phyloP scores from a whole-genome alignment of 2,888 invertebrate species.

The Epiblema foenella region DNA sequence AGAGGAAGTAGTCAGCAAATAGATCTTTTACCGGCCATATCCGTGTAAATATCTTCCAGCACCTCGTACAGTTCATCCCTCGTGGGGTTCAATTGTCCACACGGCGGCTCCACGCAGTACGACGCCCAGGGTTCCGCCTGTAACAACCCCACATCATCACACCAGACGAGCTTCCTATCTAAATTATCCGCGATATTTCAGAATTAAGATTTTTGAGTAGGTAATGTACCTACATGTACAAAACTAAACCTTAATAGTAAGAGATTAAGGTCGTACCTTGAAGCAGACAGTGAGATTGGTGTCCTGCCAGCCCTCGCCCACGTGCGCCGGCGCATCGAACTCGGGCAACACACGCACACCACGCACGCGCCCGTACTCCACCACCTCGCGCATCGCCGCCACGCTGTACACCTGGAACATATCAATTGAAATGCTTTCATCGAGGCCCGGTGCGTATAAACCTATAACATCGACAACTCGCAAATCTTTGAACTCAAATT shows the following conservation, averaged over 20 bases:
- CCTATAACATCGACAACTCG: not conserved
- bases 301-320: slow-evolving; percentile 94
- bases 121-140: slow-evolving; percentile 89
- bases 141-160: slow-evolving; percentile 50
- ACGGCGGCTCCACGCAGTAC: slow-evolving; percentile 93
- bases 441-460: no score
- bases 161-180: not conserved
- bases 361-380: slow-evolving; percentile 88
- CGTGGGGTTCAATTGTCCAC: slow-evolving; percentile 92
- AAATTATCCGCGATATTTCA: no score
- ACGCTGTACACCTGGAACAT: slow-evolving; percentile 82
- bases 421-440: not conserved
- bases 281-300: slow-evolving; percentile 88
- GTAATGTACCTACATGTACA: no score
- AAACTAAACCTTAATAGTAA: no score
- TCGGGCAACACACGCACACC: slow-evolving; percentile 96
- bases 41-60: slow-evolving; percentile 89
- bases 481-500: not conserved
- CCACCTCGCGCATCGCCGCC: slow-evolving; percentile 81
- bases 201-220: no score
- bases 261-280: slow-evolving; percentile 67
- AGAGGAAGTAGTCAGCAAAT: not conserved
- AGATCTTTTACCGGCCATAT: slow-evolving; percentile 85
- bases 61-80: slow-evolving; percentile 88
- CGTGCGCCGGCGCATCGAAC: slow-evolving; percentile 96